These are phyloP conservation scores for Aix galericulata DNA, from an alignment of 2,113 vertebrate genomes.

Conservation along the genomic window DNA sequence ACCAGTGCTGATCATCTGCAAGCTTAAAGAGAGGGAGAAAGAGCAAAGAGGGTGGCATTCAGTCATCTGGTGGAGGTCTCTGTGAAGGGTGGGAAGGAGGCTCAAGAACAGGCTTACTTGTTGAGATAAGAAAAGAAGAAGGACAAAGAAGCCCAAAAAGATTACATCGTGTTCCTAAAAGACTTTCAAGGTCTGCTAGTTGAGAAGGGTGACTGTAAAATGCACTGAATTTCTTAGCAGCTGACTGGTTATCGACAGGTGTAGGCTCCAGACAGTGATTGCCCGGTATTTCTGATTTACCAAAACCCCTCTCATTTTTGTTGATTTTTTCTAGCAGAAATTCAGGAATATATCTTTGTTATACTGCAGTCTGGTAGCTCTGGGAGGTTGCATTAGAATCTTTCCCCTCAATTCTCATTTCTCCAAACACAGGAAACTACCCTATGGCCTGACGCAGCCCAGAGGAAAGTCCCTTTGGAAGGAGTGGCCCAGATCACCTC, in stretches of 20 bases:
- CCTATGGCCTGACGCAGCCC: background rate
- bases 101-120: background rate
- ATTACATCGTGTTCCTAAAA: background rate
- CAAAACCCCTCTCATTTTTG: background rate
- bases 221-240: background rate
- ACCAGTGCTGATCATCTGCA: background rate
- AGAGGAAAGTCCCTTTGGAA: background rate
- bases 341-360: background rate
- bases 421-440: background rate
- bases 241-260: background rate
- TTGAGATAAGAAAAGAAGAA: background rate
- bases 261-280: background rate
- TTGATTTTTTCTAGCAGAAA: background rate
- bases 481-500: background rate
- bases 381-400: background rate
- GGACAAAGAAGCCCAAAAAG: background rate
- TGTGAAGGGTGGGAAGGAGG: background rate
- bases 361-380: background rate
- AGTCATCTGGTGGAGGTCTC: background rate
- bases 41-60: background rate
- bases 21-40: background rate
- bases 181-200: background rate
- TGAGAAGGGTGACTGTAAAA: background rate
- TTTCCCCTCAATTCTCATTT: background rate
- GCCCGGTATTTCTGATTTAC: background rate